Percentiles rank a stretch among this genome's conserved stretches.
These are phyloP conservation scores for Adelognathus sp. DNA, from an alignment of 2,888 invertebrate species.

Conservation along the genomic window DNA sequence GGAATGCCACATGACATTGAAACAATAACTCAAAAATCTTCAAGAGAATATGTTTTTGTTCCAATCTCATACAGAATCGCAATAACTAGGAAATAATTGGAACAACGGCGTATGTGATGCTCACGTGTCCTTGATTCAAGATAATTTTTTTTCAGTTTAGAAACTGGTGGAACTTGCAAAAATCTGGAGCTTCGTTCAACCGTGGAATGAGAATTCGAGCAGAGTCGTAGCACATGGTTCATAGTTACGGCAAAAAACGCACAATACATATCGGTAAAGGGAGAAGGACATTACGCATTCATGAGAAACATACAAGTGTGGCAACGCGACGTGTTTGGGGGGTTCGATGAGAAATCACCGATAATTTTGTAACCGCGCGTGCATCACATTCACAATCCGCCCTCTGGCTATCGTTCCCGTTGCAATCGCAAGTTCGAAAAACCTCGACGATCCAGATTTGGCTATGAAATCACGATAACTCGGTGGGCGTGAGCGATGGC, in stretches of 20 bases:
- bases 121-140: too few species aligned
- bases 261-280: neutral
- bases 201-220: conserved; percentile 49
- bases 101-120: too few species aligned
- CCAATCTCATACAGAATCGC: too few species aligned
- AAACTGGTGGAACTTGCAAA: neutral
- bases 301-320: neutral
- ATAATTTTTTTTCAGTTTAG: too few species aligned
- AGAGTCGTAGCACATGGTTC: neutral
- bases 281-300: conserved; percentile 3
- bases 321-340: neutral
- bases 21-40: too few species aligned
- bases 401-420: conserved; percentile 22
- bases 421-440: conserved; percentile 13
- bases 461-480: conserved; percentile 61
- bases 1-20: too few species aligned
- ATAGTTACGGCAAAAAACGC: neutral
- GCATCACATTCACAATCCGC: conserved; percentile 6
- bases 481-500: conserved; percentile 29
- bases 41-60: too few species aligned
- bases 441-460: conserved; percentile 49
- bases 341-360: neutral
- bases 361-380: conserved; percentile 14
- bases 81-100: too few species aligned
- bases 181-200: neutral